phyloP scores from a whole-genome alignment of 2,797 vertebrate species.

The Coilia nasus region DNA sequence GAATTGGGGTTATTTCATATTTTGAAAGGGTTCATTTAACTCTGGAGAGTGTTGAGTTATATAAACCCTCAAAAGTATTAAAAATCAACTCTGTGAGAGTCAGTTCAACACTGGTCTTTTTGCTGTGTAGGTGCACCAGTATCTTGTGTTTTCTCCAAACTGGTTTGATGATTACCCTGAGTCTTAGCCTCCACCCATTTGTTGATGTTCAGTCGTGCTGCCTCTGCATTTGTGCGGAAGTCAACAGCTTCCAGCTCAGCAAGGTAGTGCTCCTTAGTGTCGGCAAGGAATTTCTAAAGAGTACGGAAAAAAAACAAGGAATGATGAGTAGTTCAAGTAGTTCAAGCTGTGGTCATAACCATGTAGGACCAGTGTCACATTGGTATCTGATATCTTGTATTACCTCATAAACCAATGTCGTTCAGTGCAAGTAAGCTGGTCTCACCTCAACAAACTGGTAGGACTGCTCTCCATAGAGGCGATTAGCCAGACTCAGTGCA shows the following conservation, averaged over 20 bases:
- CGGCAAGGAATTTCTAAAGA: slow-evolving; percentile 76
- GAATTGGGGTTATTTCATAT: too few relatives aligned
- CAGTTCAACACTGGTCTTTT: too few relatives aligned
- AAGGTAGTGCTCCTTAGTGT: slow-evolving; percentile 74
- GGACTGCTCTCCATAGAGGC: slow-evolving; percentile 84
- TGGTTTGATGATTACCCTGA: slow-evolving; percentile 68
- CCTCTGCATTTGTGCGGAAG: slow-evolving; percentile 70
- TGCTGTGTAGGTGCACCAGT: background rate
- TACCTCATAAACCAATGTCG: background rate
- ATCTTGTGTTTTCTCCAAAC: background rate
- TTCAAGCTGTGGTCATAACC: background rate
- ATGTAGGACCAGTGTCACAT: background rate
- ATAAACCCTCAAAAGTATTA: too few relatives aligned
- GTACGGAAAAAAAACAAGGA: background rate
- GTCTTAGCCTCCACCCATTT: slow-evolving; percentile 84
- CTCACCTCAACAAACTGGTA: slow-evolving; percentile 82
- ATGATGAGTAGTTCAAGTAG: background rate
- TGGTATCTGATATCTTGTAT: background rate
- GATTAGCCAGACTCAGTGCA: slow-evolving; percentile 81
- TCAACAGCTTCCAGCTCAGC: slow-evolving; percentile 80
- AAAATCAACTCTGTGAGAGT: too few relatives aligned
- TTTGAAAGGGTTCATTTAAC: too few relatives aligned
- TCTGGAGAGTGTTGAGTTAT: too few relatives aligned
- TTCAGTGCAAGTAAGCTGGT: background rate
- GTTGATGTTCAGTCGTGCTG: slow-evolving; percentile 81